Percentiles rank a stretch among this genome's conserved stretches.
These are phyloP conservation scores for Meliscaeva auricollis DNA, from an alignment of 2,888 invertebrate genomes.

Conservation along the genomic window DNA sequence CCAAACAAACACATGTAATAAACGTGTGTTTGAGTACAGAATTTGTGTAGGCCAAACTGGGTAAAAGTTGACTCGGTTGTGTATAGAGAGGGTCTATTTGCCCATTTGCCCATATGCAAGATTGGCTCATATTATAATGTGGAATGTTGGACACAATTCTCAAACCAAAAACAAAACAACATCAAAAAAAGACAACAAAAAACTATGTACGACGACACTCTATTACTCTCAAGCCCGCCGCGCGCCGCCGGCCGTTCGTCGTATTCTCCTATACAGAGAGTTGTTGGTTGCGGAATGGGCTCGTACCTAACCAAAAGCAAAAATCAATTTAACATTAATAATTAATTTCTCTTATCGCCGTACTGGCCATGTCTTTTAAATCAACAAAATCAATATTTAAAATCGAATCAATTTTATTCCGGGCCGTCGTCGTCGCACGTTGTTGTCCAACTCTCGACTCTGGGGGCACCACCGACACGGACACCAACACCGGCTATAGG, in stretches of 20 bases:
- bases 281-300: no score
- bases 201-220: slow-evolving; percentile 50
- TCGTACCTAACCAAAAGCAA: slow-evolving; percentile 49
- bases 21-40: slow-evolving; percentile 43
- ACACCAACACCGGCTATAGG: background rate
- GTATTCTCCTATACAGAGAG: no score
- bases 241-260: no score
- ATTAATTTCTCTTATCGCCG: slow-evolving; percentile 81
- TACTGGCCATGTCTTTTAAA: slow-evolving; percentile 80
- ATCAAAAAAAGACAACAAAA: background rate
- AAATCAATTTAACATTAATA: slow-evolving; percentile 80
- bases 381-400: slow-evolving; percentile 84
- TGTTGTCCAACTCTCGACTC: slow-evolving; percentile 3
- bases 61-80: slow-evolving; percentile 27
- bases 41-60: slow-evolving; percentile 61
- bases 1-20: slow-evolving; percentile 67
- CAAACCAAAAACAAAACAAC: background rate
- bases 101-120: slow-evolving; percentile 13
- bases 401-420: slow-evolving; percentile 82
- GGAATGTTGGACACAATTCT: slow-evolving; percentile 4
- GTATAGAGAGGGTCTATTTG: background rate
- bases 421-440: slow-evolving; percentile 16
- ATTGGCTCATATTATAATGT: slow-evolving; percentile 12
- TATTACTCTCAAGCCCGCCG: slow-evolving; percentile 25
- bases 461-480: slow-evolving; percentile 5